Evolutionary conservation across 2,113 vertebrate genomes (phyloP).

Genomic region (Pterocles burchelli): DNA sequence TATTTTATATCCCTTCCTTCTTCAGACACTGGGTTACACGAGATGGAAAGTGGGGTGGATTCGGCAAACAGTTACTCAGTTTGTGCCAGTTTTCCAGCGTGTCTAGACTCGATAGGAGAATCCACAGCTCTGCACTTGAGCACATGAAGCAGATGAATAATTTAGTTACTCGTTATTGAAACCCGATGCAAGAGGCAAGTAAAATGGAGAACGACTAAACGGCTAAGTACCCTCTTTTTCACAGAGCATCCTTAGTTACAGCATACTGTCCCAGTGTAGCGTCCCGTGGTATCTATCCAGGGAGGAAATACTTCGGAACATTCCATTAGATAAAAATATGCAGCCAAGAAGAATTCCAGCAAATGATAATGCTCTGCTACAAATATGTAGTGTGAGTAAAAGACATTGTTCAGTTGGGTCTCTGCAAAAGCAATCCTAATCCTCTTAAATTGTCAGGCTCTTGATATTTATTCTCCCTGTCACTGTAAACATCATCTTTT

Average conservation of each 20-base stretch:
- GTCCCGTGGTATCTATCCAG: not conserved
- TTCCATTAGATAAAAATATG: constrained; percentile 55
- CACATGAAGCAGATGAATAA: not conserved
- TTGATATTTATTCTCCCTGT: not conserved
- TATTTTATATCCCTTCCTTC: not conserved
- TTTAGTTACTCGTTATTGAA: constrained; percentile 23
- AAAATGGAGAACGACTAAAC: not conserved
- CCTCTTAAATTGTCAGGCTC: not conserved
- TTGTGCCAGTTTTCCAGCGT: not conserved
- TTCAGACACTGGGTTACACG: not conserved
- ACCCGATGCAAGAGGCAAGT: not conserved
- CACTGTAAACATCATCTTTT: not conserved
- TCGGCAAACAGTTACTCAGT: not conserved
- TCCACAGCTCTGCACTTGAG: not conserved
- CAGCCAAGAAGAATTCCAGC: constrained; percentile 13
- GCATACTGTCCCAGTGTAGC: not conserved
- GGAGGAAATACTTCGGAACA: constrained; percentile 34
- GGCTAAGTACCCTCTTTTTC: not conserved
- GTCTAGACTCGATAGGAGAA: not conserved
- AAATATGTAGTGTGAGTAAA: not conserved
- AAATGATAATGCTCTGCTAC: constrained; percentile 16
- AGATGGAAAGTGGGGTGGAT: not conserved
- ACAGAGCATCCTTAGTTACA: not conserved
- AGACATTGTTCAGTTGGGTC: not conserved
- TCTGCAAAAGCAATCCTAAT: not conserved